Percentiles rank a stretch among this genome's conserved stretches.
phyloP scores from a whole-genome alignment of 2,888 invertebrate genomes.

The Siphlonurus alternatus region DNA sequence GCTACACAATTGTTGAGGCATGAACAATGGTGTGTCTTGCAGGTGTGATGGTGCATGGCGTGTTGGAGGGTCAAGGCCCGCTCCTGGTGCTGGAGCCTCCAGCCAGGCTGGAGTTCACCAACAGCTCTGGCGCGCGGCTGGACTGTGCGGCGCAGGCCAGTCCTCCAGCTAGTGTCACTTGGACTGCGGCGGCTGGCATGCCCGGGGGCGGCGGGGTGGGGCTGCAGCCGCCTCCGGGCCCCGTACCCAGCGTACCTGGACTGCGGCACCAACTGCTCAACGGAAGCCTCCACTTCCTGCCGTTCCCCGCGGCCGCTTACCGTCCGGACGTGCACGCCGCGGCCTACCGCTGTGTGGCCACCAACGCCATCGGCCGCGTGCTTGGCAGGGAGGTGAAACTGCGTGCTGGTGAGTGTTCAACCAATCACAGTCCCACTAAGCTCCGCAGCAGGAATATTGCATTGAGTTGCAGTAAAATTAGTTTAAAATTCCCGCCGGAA shows the following conservation, averaged over 20 bases:
- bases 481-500: too few species aligned
- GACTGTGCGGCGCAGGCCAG: constrained; percentile 9
- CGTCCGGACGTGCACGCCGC: constrained; percentile 20
- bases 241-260: constrained; percentile 14
- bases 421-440: too few species aligned
- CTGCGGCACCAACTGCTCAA: constrained; percentile 17
- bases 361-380: constrained; percentile 13
- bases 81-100: constrained; percentile 7
- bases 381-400: constrained; percentile 14
- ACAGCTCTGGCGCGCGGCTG: constrained; percentile 8
- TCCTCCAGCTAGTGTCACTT: constrained; percentile 4
- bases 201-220: constrained; percentile 14
- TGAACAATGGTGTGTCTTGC: too few species aligned
- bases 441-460: too few species aligned
- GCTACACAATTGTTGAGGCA: too few species aligned
- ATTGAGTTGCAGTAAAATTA: too few species aligned
- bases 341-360: constrained; percentile 16
- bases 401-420: constrained; percentile 13
- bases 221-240: constrained; percentile 11
- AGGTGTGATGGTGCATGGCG: constrained; percentile 2
- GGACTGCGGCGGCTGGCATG: constrained; percentile 1
- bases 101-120: constrained; percentile 9
- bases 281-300: constrained; percentile 18
- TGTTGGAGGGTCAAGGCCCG: constrained; percentile 7
- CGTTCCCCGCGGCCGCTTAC: constrained; percentile 19